Evolutionary conservation across 2,797 vertebrate species (phyloP).

Genomic region (Pseudochirops corinnae): DNA sequence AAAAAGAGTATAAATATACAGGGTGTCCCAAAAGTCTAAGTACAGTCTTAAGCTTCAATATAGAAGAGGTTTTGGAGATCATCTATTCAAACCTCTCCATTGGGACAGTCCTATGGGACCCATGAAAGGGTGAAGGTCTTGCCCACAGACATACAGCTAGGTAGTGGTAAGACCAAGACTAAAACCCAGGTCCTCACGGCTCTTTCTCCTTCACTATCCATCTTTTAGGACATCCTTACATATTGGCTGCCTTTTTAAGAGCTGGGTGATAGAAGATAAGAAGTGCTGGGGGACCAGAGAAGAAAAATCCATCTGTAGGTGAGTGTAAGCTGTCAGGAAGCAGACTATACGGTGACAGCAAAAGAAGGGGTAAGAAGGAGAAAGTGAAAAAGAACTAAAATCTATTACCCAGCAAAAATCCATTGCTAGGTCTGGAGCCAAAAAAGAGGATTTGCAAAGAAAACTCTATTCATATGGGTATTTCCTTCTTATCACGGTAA

Average conservation of each 20-base stretch:
- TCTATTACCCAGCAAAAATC: slow-evolving; percentile 67
- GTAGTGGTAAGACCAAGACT: background rate
- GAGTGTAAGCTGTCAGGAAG: background rate
- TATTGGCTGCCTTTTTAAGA: background rate
- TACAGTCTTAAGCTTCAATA: background rate
- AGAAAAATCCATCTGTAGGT: background rate
- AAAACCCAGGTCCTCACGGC: background rate
- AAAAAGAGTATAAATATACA: background rate
- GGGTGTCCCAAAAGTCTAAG: background rate
- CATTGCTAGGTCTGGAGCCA: slow-evolving; percentile 62
- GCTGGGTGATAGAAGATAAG: background rate
- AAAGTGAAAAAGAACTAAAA: slow-evolving; percentile 25
- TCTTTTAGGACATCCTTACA: background rate
- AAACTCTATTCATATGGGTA: slow-evolving; percentile 55
- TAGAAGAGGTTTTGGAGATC: background rate
- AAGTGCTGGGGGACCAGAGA: background rate
- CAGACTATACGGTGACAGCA: background rate
- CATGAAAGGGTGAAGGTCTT: background rate
- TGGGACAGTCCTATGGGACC: background rate
- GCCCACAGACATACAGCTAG: background rate
- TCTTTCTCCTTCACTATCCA: background rate
- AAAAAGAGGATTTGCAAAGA: slow-evolving; percentile 66
- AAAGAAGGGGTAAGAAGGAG: background rate
- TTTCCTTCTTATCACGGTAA: slow-evolving; percentile 50
- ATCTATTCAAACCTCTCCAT: background rate